These are phyloP conservation scores for Drosophila guanche DNA, from an alignment of 1,140 invertebrate species.

Conservation along the genomic window DNA sequence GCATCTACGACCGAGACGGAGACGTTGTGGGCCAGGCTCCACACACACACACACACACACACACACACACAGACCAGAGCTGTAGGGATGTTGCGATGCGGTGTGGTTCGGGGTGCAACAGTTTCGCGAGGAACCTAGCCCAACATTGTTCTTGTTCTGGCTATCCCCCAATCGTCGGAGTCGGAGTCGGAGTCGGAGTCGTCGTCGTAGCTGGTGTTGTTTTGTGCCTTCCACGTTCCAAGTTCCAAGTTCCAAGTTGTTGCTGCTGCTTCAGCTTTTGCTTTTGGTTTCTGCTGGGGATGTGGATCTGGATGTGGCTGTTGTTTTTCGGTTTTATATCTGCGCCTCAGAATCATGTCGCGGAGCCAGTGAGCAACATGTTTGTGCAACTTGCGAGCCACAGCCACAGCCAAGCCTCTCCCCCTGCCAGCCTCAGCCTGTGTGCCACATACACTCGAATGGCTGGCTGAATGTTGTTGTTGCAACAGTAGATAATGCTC, in stretches of 20 bases:
- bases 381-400: constrained; percentile 71
- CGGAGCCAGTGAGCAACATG: constrained; percentile 79
- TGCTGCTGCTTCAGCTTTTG: constrained; percentile 28
- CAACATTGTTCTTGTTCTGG: constrained; percentile 77
- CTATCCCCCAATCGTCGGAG: constrained; percentile 21
- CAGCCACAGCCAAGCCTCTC: constrained; percentile 44
- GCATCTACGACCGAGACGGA: constrained; percentile 21
- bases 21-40: too few relatives aligned
- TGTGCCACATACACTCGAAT: constrained; percentile 60
- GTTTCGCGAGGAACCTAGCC: constrained; percentile 57
- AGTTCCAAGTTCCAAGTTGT: constrained; percentile 33
- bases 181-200: background rate
- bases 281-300: too few relatives aligned
- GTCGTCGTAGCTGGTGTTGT: too few relatives aligned
- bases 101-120: too few relatives aligned
- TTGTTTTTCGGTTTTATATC: constrained; percentile 70
- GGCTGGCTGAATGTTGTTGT: constrained; percentile 14
- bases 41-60: too few relatives aligned
- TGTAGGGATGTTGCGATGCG: too few relatives aligned
- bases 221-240: constrained; percentile 10
- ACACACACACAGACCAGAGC: too few relatives aligned
- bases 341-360: constrained; percentile 80
- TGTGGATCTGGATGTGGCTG: constrained; percentile 17
- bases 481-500: constrained; percentile 49
- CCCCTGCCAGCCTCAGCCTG: constrained; percentile 51